Evolutionary conservation across 2,113 vertebrate genomes (phyloP).

Genomic region (Clupea harengus): DNA sequence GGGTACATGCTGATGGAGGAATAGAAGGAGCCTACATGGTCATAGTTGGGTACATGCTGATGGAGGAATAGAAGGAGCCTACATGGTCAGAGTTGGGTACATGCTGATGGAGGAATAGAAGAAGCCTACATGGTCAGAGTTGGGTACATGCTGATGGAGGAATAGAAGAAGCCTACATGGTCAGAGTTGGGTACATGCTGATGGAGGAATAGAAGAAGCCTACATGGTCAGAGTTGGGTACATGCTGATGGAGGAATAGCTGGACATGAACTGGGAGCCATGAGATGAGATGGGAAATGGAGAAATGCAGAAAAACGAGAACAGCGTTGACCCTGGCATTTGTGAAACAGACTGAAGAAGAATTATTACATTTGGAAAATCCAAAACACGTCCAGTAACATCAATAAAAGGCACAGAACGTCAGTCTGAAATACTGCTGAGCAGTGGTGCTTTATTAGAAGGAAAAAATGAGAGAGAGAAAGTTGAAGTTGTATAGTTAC

Average conservation of each 20-base stretch:
- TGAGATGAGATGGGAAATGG: neutral
- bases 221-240: neutral
- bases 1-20: no score
- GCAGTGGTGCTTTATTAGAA: conserved; percentile 39
- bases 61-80: no score
- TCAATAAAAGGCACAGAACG: conserved; percentile 36
- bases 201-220: neutral
- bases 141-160: no score
- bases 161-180: no score
- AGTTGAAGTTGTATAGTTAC: neutral
- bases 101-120: no score
- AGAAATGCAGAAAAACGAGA: neutral
- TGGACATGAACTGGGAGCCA: neutral
- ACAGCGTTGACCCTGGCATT: neutral
- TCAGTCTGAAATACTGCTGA: conserved; percentile 24
- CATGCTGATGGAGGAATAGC: neutral
- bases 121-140: no score
- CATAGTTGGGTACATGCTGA: no score
- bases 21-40: no score
- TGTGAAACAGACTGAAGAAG: neutral
- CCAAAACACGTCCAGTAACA: neutral
- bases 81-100: no score
- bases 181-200: no score
- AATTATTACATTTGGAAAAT: neutral
- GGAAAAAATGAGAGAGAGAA: neutral